These are phyloP conservation scores for Ptilorrhoa leucosticta DNA, from an alignment of 2,113 vertebrate species.

Conservation along the genomic window DNA sequence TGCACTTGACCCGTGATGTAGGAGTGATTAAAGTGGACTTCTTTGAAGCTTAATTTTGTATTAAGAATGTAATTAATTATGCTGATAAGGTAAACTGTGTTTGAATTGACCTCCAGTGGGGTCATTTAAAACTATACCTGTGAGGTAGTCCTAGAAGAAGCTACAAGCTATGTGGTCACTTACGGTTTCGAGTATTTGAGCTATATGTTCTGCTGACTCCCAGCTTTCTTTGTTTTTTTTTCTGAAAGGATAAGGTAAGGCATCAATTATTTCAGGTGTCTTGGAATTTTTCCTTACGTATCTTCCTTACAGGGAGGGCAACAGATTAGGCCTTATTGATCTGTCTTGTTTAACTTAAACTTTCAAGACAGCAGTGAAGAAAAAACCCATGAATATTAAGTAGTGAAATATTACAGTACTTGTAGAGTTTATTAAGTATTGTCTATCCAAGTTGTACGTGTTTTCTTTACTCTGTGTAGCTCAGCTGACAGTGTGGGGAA, in stretches of 20 bases:
- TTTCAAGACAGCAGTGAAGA: neutral
- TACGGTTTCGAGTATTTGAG: neutral
- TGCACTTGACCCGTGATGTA: neutral
- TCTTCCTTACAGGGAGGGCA: neutral
- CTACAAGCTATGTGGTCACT: neutral
- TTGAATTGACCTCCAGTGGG: neutral
- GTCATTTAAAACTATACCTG: neutral
- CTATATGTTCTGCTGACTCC: neutral
- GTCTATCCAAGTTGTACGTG: rapidly evolving
- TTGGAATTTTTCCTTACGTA: neutral
- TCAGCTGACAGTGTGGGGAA: neutral
- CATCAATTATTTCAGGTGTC: neutral
- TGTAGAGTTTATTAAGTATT: neutral
- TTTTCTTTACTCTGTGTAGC: neutral
- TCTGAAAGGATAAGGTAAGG: neutral
- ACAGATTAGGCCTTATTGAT: neutral
- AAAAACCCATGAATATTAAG: neutral
- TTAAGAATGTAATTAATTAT: neutral
- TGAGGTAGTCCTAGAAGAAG: neutral
- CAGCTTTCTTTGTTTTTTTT: neutral
- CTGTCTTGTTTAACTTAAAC: neutral
- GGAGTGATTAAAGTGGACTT: neutral
- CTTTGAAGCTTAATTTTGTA: neutral
- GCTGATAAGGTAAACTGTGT: neutral
- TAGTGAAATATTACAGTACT: neutral